Conservation (phyloP, 2,797 vertebrate species). For the Notamacropus eugenii region DNA sequence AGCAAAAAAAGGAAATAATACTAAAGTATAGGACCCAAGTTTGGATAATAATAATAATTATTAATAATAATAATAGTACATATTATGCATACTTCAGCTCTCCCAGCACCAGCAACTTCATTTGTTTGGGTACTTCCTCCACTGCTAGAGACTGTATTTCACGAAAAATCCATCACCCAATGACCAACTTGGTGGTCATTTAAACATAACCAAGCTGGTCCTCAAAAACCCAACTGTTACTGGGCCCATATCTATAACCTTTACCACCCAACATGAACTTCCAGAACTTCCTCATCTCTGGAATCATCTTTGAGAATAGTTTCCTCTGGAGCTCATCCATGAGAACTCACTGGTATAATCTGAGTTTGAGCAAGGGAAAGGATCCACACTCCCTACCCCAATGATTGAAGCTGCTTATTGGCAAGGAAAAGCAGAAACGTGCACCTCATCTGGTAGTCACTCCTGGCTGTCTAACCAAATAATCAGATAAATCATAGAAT, state of each 20-base stretch:
- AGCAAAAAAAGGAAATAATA: neutral
- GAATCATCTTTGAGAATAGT: neutral
- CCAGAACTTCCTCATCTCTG: neutral
- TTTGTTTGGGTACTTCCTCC: neutral
- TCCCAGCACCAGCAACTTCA: neutral
- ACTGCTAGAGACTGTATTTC: neutral
- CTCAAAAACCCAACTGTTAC: neutral
- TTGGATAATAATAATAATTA: neutral
- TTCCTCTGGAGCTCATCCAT: neutral
- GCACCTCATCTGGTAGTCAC: neutral
- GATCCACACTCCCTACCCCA: neutral
- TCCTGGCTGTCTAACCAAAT: neutral
- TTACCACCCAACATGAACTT: neutral
- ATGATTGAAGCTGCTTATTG: neutral
- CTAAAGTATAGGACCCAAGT: neutral
- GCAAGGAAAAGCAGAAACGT: neutral
- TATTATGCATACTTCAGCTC: neutral
- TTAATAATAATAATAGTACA: neutral
- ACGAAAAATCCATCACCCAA: neutral
- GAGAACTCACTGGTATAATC: neutral
- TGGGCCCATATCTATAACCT: neutral
- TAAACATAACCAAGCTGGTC: neutral
- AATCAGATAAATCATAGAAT: neutral
- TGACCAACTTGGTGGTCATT: neutral
- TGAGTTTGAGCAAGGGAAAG: neutral